Evolutionary conservation across 2,888 invertebrate genomes (phyloP).

Genomic region (Plutella xylostella): DNA sequence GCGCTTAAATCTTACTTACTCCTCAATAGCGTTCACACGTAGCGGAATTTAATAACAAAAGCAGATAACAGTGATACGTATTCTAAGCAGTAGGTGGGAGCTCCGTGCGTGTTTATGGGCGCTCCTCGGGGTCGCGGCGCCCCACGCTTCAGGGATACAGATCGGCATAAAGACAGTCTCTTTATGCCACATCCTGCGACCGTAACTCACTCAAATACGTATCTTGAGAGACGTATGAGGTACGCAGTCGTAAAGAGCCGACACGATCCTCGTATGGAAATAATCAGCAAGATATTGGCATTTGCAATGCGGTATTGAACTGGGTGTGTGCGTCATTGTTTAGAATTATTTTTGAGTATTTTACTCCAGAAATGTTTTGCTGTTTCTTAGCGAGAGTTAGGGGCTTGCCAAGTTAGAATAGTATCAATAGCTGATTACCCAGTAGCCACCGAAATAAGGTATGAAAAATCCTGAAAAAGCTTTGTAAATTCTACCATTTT

Average conservation of each 20-base stretch:
- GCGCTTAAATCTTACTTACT: slow-evolving; percentile 4
- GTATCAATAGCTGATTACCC: too few relatives aligned
- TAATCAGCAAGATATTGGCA: slow-evolving; percentile 58
- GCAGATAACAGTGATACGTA: slow-evolving; percentile 35
- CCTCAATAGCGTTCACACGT: neutral
- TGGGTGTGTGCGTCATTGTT: too few relatives aligned
- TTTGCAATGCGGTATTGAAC: slow-evolving; percentile 14
- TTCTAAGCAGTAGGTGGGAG: slow-evolving; percentile 51
- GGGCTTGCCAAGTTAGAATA: too few relatives aligned
- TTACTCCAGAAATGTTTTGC: too few relatives aligned
- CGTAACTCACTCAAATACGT: slow-evolving; percentile 68
- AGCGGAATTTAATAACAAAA: slow-evolving; percentile 14
- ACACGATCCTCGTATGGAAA: slow-evolving; percentile 53
- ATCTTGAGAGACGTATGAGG: slow-evolving; percentile 63
- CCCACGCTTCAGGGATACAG: slow-evolving; percentile 23
- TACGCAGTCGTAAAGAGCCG: slow-evolving; percentile 51
- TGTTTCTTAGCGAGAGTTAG: too few relatives aligned
- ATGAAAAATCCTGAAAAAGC: too few relatives aligned
- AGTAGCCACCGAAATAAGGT: too few relatives aligned
- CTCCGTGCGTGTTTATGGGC: slow-evolving; percentile 59
- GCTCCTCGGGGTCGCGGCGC: slow-evolving; percentile 50
- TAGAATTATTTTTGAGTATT: too few relatives aligned
- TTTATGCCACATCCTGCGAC: too few relatives aligned
- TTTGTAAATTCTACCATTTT: too few relatives aligned
- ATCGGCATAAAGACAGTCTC: too few relatives aligned